These are phyloP conservation scores for Ranitomeya variabilis DNA, from an alignment of 2,113 vertebrate species.

Conservation along the genomic window DNA sequence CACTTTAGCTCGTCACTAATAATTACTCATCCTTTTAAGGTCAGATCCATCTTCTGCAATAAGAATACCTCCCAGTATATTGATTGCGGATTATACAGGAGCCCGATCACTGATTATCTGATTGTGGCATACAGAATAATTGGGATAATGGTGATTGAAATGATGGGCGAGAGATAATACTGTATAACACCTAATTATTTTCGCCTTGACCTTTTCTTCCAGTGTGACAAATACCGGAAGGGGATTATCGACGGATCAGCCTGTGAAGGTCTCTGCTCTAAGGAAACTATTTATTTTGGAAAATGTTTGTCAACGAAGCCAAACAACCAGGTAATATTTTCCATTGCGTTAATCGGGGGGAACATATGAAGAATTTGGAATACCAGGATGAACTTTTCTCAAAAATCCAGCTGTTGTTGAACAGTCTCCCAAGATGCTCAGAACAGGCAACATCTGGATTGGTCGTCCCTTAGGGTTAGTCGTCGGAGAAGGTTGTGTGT, in stretches of 20 bases:
- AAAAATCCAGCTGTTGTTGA: constrained; percentile 12
- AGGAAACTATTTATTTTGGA: constrained; percentile 90
- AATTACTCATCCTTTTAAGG: no score
- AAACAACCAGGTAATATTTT: constrained; percentile 83
- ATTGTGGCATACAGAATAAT: not conserved
- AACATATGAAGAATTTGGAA: not conserved
- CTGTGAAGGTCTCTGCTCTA: constrained; percentile 93
- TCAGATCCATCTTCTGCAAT: not conserved
- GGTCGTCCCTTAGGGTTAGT: not conserved
- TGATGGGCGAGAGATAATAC: not conserved
- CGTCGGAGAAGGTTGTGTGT: not conserved
- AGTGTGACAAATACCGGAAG: constrained; percentile 95
- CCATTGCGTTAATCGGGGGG: no score
- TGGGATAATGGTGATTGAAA: not conserved
- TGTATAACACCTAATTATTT: not conserved
- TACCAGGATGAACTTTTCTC: not conserved
- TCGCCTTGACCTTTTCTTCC: constrained; percentile 39
- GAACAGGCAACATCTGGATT: not conserved
- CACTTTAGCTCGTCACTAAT: no score
- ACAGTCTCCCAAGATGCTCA: not conserved
- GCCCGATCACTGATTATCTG: not conserved
- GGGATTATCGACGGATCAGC: constrained; percentile 93
- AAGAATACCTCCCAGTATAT: not conserved
- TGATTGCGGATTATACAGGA: not conserved
- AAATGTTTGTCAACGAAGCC: constrained; percentile 92